Evolutionary conservation across 1,140 invertebrate genomes (phyloP).

Genomic region (Zaprionus taronus): DNA sequence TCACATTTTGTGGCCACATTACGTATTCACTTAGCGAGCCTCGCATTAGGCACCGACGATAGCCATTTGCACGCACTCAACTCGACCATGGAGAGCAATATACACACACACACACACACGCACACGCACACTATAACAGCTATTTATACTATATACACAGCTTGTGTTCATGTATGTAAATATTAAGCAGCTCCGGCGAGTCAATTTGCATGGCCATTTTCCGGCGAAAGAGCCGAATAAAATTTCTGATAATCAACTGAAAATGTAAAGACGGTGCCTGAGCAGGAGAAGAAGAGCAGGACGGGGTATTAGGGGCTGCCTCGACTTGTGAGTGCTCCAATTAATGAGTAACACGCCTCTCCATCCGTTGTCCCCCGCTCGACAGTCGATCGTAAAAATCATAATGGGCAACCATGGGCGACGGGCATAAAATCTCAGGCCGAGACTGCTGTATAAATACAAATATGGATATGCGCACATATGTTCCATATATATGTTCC

Average conservation of each 20-base stretch:
- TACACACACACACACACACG: neutral
- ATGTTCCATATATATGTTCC: slow-evolving; percentile 15
- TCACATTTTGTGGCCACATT: slow-evolving; percentile 15
- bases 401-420: slow-evolving; percentile 43
- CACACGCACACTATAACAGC: neutral
- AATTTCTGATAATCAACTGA: slow-evolving; percentile 41
- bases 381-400: slow-evolving; percentile 39
- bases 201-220: slow-evolving; percentile 37
- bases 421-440: slow-evolving; percentile 39
- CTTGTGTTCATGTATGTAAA: slow-evolving; percentile 20
- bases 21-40: slow-evolving; percentile 36
- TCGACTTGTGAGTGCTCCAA: slow-evolving; percentile 22
- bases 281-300: neutral
- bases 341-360: slow-evolving; percentile 36
- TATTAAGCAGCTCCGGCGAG: slow-evolving; percentile 16
- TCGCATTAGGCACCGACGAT: slow-evolving; percentile 20
- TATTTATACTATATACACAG: neutral
- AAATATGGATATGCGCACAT: slow-evolving; percentile 18
- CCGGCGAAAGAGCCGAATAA: slow-evolving; percentile 16
- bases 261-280: slow-evolving; percentile 12
- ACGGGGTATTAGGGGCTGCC: neutral
- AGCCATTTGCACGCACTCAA: slow-evolving; percentile 47
- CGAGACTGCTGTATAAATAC: slow-evolving; percentile 18
- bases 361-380: neutral
- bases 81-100: slow-evolving; percentile 15